These are phyloP conservation scores for Clarias platycephalus DNA, from an alignment of 2,797 vertebrate species.

Conservation along the genomic window DNA sequence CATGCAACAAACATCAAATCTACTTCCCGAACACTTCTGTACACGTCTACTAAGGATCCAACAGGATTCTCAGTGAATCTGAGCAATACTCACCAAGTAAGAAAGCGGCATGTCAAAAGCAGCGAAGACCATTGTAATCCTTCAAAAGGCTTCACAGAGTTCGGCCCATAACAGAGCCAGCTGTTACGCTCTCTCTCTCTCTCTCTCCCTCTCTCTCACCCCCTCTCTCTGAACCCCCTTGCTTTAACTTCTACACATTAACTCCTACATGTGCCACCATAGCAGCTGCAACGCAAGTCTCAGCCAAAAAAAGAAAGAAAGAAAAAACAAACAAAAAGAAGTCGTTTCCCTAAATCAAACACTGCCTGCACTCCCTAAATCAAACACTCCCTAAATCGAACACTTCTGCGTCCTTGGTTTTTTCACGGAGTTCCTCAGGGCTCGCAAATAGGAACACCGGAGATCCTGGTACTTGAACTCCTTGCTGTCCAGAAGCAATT, in stretches of 20 bases:
- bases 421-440: constrained; percentile 2
- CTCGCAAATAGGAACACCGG: constrained; percentile 18
- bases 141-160: constrained; percentile 60
- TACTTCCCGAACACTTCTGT: not conserved
- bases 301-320: constrained; percentile 4
- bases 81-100: constrained; percentile 73
- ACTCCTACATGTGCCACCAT: constrained; percentile 9
- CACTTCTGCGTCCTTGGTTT: not conserved
- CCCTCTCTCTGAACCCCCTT: constrained; percentile 50
- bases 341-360: not conserved
- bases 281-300: constrained; percentile 25
- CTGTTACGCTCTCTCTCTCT: constrained; percentile 55
- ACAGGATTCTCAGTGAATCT: not conserved
- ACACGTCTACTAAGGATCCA: not conserved
- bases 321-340: not conserved
- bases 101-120: constrained; percentile 76
- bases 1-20: not conserved
- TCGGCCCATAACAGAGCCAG: constrained; percentile 67
- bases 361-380: not conserved
- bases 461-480: not conserved
- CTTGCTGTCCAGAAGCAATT: constrained; percentile 49
- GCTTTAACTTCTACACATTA: constrained; percentile 19
- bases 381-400: not conserved
- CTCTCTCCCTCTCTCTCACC: constrained; percentile 51
- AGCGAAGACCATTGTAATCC: constrained; percentile 79